These are phyloP conservation scores for Oedothorax gibbosus DNA, from an alignment of 1,140 invertebrate genomes.

Conservation along the genomic window DNA sequence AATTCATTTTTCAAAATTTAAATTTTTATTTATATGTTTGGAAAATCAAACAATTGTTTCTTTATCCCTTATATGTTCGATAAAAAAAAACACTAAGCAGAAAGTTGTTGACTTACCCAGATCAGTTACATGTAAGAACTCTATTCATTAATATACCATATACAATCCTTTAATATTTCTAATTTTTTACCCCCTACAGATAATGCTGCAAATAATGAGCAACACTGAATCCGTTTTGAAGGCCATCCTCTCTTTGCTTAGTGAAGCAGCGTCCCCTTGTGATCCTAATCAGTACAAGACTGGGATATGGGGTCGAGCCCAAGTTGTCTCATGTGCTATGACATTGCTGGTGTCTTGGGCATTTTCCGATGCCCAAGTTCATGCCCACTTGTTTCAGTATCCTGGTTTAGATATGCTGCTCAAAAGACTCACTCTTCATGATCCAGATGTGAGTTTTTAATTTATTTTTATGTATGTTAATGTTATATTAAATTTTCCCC, in stretches of 20 bases:
- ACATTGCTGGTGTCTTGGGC: conserved; percentile 85
- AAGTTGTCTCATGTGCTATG: conserved; percentile 84
- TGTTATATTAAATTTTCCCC: no score
- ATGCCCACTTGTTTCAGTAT: conserved; percentile 76
- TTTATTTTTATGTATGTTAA: not conserved
- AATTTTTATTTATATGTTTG: no score
- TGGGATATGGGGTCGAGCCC: conserved; percentile 86
- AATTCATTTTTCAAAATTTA: no score
- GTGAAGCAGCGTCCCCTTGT: conserved; percentile 80
- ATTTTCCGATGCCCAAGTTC: conserved; percentile 78
- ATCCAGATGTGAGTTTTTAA: conserved; percentile 76
- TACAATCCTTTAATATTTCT: no score
- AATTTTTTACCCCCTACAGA: conserved; percentile 66
- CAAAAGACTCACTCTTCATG: conserved; percentile 81
- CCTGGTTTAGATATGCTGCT: conserved; percentile 79
- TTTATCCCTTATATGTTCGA: no score
- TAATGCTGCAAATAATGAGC: conserved; percentile 82
- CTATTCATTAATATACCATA: no score
- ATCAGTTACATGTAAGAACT: no score
- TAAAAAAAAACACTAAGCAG: no score
- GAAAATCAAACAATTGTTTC: no score
- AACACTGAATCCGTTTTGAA: conserved; percentile 84
- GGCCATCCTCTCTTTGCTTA: conserved; percentile 85
- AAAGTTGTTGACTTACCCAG: no score
- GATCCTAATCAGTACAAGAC: conserved; percentile 87